Conservation (phyloP, 1,140 invertebrate species). For the Drosophila insularis region DNA sequence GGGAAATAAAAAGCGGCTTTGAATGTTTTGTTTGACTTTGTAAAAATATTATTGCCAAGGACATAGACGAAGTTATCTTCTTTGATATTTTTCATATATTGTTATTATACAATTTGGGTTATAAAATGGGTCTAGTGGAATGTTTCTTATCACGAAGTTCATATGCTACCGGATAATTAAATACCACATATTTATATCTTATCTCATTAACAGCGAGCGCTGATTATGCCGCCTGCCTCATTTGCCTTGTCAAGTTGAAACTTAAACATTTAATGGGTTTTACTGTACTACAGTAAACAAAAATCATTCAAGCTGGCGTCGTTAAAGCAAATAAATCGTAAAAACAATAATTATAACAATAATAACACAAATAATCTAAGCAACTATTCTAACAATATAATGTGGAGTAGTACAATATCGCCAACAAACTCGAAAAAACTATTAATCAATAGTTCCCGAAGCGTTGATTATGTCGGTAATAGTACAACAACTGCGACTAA, state of each 20-base stretch:
- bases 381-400: conserved; percentile 80
- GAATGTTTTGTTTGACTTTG: too few species aligned
- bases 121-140: too few species aligned
- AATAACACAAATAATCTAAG: conserved; percentile 63
- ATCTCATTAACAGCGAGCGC: not conserved
- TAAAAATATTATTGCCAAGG: too few species aligned
- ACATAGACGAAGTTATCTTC: too few species aligned
- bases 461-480: conserved; percentile 82
- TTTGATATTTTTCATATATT: too few species aligned
- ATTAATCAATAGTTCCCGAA: conserved; percentile 79
- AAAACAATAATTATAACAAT: not conserved
- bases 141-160: too few species aligned
- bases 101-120: too few species aligned
- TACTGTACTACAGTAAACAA: conserved; percentile 17
- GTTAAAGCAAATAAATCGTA: conserved; percentile 45
- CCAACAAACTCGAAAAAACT: conserved; percentile 82
- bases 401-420: conserved; percentile 82
- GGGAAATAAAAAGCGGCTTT: too few species aligned
- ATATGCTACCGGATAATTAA: not conserved
- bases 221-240: not conserved
- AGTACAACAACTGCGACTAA: conserved; percentile 61
- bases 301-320: conserved; percentile 73
- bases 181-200: not conserved
- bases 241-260: not conserved
- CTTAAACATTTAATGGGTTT: not conserved